Conservation (phyloP, 1,140 invertebrate species). For the Drosophila pachea region DNA sequence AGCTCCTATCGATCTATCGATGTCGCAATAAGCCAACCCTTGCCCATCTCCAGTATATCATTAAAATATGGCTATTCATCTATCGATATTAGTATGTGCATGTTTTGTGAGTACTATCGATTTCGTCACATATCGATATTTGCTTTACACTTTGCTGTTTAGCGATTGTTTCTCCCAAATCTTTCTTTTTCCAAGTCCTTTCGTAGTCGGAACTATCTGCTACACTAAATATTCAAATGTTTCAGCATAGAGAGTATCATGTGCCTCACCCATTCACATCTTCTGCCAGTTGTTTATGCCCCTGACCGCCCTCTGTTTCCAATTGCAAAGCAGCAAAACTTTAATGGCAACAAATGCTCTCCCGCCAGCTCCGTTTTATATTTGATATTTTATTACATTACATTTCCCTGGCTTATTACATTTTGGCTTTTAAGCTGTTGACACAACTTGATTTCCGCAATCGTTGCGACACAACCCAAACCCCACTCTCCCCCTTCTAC, state of each 20-base stretch:
- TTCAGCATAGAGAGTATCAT: not conserved
- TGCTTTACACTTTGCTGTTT: too few species aligned
- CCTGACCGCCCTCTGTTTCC: conserved; percentile 32
- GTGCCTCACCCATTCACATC: conserved; percentile 2
- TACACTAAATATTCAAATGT: not conserved
- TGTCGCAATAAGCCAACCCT: too few species aligned
- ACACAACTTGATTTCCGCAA: conserved; percentile 75
- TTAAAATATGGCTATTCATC: too few species aligned
- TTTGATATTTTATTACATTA: conserved; percentile 78
- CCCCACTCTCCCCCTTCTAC: not conserved
- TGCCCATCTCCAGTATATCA: too few species aligned
- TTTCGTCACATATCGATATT: not conserved
- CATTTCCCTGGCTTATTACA: conserved; percentile 77
- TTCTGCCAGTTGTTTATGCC: conserved; percentile 5
- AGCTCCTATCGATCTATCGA: not conserved
- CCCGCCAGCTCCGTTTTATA: conserved; percentile 59
- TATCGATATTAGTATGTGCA: too few species aligned
- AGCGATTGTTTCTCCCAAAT: too few species aligned
- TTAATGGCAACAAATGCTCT: conserved; percentile 72
- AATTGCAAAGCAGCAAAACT: conserved; percentile 66
- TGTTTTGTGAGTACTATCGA: not conserved
- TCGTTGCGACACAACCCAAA: conserved; percentile 23
- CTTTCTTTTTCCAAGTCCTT: not conserved
- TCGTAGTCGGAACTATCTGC: too few species aligned
- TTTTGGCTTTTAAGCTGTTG: conserved; percentile 78